A percentile compares a stretch with the other conserved stretches of the same genome.
These are phyloP conservation scores for Quadriops clusia DNA, from an alignment of 2,888 invertebrate genomes.

Conservation along the genomic window DNA sequence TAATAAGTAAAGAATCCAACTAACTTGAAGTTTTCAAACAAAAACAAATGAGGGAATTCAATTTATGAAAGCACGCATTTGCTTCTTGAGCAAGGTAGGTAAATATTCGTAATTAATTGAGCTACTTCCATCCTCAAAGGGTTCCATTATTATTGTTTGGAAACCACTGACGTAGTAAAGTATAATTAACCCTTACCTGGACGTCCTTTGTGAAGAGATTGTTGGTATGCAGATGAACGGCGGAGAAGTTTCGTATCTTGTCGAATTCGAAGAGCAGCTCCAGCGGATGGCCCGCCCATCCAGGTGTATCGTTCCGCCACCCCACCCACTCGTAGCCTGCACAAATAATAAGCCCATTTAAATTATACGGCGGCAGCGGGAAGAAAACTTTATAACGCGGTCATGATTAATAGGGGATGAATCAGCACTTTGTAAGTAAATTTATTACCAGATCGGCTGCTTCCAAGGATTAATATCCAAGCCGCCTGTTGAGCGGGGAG, in stretches of 20 bases:
- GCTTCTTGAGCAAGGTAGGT: no score
- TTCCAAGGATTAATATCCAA: constrained; percentile 15
- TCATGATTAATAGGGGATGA: constrained; percentile 25
- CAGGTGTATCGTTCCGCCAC: constrained; percentile 60
- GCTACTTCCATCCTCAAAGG: no score
- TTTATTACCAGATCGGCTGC: constrained; percentile 19
- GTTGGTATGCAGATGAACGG: constrained; percentile 61
- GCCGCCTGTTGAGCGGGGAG: constrained; percentile 17
- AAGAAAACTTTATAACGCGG: constrained; percentile 12
- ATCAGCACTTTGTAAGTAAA: constrained; percentile 25
- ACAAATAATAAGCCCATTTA: constrained; percentile 17
- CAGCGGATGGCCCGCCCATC: constrained; percentile 49
- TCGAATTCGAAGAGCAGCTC: constrained; percentile 73
- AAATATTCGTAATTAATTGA: no score
- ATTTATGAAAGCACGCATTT: no score
- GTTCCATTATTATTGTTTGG: no score
- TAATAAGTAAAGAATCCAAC: no score
- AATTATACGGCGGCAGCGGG: constrained; percentile 7
- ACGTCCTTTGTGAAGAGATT: constrained; percentile 68
- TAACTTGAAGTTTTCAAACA: no score
- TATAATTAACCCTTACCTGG: constrained; percentile 45
- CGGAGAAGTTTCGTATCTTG: constrained; percentile 61
- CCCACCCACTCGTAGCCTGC: constrained; percentile 75
- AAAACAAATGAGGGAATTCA: no score
- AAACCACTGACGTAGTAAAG: no score